A percentile compares a stretch with the other conserved stretches of the same genome.
phyloP scores from a whole-genome alignment of 2,797 vertebrate species.

The Pteronotus mesoamericanus region DNA sequence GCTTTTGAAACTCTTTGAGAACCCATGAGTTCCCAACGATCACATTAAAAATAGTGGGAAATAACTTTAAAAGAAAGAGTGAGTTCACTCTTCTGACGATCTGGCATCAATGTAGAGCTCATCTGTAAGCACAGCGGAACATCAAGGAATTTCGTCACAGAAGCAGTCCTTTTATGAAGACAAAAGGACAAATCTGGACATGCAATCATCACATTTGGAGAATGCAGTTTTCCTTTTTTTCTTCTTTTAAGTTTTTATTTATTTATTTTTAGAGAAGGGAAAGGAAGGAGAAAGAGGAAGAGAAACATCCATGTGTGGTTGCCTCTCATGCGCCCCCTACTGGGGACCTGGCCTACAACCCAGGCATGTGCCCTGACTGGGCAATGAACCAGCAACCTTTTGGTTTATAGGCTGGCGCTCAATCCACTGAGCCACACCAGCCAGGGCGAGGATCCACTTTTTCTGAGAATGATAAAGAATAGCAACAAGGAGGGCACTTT shows the following conservation, averaged over 20 bases:
- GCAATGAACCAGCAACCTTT: too few species aligned
- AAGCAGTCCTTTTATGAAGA: background rate
- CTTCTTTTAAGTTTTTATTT: too few species aligned
- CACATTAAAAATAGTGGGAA: background rate
- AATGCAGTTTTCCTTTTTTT: too few species aligned
- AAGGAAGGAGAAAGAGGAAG: too few species aligned
- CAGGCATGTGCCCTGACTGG: too few species aligned
- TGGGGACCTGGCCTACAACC: too few species aligned
- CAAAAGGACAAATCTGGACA: background rate
- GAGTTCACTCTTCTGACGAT: background rate
- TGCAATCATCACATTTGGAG: background rate
- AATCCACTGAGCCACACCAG: too few species aligned
- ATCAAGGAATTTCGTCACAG: background rate
- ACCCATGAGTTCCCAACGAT: background rate
- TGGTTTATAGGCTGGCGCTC: too few species aligned
- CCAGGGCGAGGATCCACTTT: too few species aligned
- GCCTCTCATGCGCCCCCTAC: too few species aligned
- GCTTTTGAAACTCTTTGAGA: background rate
- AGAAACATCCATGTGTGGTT: too few species aligned
- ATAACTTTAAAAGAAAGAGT: background rate
- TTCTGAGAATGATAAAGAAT: background rate
- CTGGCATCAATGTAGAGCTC: background rate
- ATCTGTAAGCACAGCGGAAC: background rate
- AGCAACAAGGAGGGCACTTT: background rate
- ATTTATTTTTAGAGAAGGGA: too few species aligned